Percentiles rank a stretch among this genome's conserved stretches.
phyloP scores from a whole-genome alignment of 1,140 invertebrate genomes.

The Augochlora pura region DNA sequence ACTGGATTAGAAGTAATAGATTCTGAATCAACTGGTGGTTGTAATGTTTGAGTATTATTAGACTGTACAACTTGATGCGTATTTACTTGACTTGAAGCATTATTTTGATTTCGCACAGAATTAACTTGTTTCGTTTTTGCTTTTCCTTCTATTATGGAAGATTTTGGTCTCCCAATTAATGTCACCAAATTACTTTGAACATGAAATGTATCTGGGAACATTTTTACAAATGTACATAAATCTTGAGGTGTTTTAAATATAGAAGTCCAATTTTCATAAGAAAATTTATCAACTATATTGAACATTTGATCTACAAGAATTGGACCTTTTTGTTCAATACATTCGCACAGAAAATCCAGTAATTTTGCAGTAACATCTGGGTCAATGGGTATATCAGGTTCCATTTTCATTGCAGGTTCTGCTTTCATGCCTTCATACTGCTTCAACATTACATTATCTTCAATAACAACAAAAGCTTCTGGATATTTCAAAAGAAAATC shows the following conservation, averaged over 20 bases:
- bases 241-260: slow-evolving; percentile 94
- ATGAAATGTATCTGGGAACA: slow-evolving; percentile 94
- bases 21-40: slow-evolving; percentile 28
- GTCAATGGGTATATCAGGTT: slow-evolving; percentile 89
- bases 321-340: slow-evolving; percentile 89
- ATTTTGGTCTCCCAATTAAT: slow-evolving; percentile 85
- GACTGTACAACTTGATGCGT: slow-evolving; percentile 29
- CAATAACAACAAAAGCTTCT: slow-evolving; percentile 93
- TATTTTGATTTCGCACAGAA: slow-evolving; percentile 71
- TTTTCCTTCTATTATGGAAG: slow-evolving; percentile 45
- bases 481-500: slow-evolving; percentile 93
- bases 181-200: slow-evolving; percentile 94
- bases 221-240: slow-evolving; percentile 91
- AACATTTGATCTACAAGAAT: slow-evolving; percentile 93
- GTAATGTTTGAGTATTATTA: slow-evolving; percentile 44
- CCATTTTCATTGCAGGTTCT: slow-evolving; percentile 78
- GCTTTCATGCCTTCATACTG: slow-evolving; percentile 82
- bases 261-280: slow-evolving; percentile 88
- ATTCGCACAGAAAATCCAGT: slow-evolving; percentile 89
- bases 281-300: slow-evolving; percentile 88
- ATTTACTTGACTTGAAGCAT: slow-evolving; percentile 29
- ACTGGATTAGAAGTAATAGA: slow-evolving; percentile 59
- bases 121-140: slow-evolving; percentile 41
- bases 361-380: slow-evolving; percentile 88
- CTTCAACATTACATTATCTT: slow-evolving; percentile 90